Conservation (phyloP, 2,888 invertebrate genomes). For the Aromia moschata region DNA sequence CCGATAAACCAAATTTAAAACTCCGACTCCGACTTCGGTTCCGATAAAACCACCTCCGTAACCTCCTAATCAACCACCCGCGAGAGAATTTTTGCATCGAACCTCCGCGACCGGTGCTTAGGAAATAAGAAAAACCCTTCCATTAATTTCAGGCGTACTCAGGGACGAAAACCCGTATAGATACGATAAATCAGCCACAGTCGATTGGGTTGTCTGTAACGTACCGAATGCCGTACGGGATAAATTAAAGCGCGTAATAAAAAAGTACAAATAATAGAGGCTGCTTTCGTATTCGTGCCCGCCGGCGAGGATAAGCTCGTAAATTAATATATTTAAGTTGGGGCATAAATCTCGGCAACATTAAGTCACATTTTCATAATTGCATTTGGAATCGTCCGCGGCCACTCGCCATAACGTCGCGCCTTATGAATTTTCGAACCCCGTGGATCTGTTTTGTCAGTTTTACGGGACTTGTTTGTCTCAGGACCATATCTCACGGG, state of each 20-base stretch:
- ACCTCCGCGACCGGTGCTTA: background rate
- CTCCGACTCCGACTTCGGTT: too few species aligned
- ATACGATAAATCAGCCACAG: conserved; percentile 37
- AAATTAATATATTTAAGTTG: conserved; percentile 64
- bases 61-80: background rate
- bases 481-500: conserved; percentile 29
- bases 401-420: conserved; percentile 8
- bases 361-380: conserved; percentile 64
- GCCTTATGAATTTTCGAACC: conserved; percentile 34
- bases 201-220: conserved; percentile 43
- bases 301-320: conserved; percentile 58
- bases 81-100: background rate
- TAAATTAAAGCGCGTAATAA: conserved; percentile 38
- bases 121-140: background rate
- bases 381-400: conserved; percentile 57
- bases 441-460: conserved; percentile 53
- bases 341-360: conserved; percentile 62
- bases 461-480: conserved; percentile 43
- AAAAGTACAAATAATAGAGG: conserved; percentile 43
- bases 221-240: conserved; percentile 40
- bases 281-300: conserved; percentile 50
- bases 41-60: too few species aligned
- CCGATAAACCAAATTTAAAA: too few species aligned
- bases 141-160: conserved; percentile 8
- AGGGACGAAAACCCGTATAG: conserved; percentile 15